Conservation (phyloP, 2,888 invertebrate species). For the Standfussiana lucernea region DNA sequence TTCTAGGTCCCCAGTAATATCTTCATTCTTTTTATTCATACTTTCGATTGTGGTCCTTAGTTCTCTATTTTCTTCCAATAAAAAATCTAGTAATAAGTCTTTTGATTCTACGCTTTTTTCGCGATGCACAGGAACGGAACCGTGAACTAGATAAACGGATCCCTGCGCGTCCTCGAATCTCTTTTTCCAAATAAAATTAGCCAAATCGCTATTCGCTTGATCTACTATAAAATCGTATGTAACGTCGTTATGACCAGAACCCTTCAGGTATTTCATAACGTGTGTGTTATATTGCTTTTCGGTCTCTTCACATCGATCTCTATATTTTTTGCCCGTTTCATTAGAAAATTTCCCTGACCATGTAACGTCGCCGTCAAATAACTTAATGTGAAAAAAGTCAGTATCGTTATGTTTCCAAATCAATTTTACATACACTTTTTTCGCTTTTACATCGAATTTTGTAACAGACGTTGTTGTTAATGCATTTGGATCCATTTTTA, state of each 20-base stretch:
- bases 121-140: slow-evolving; percentile 73
- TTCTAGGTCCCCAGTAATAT: slow-evolving; percentile 70
- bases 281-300: slow-evolving; percentile 74
- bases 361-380: slow-evolving; percentile 74
- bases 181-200: slow-evolving; percentile 81
- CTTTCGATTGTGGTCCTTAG: slow-evolving; percentile 66
- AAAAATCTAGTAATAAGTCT: slow-evolving; percentile 76
- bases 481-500: slow-evolving; percentile 47
- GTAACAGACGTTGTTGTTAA: slow-evolving; percentile 62
- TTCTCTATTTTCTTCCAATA: slow-evolving; percentile 77
- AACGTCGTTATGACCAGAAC: slow-evolving; percentile 60
- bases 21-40: slow-evolving; percentile 63
- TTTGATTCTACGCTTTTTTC: slow-evolving; percentile 68
- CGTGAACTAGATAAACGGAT: slow-evolving; percentile 72
- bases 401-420: slow-evolving; percentile 75
- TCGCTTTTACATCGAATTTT: slow-evolving; percentile 73
- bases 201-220: slow-evolving; percentile 60
- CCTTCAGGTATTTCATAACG: slow-evolving; percentile 70
- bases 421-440: slow-evolving; percentile 74
- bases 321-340: slow-evolving; percentile 72
- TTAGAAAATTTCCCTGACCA: slow-evolving; percentile 81
- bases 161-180: slow-evolving; percentile 64
- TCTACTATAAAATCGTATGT: slow-evolving; percentile 68
- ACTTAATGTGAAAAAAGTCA: slow-evolving; percentile 78
- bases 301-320: slow-evolving; percentile 71